phyloP scores from a whole-genome alignment of 2,888 invertebrate species.

The Gymnocheta viridis region DNA sequence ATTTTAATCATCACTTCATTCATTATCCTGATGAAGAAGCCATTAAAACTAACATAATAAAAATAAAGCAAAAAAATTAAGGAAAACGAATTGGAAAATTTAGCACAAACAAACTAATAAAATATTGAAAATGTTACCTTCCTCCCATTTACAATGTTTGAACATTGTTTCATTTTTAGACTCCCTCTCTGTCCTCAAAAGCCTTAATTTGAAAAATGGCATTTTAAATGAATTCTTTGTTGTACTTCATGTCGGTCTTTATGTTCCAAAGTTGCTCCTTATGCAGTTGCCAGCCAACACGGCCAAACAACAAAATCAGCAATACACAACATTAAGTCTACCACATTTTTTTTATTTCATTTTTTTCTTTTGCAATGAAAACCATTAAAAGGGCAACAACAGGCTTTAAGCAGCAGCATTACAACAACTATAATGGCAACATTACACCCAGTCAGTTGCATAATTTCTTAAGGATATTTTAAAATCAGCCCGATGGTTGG shows the following conservation, averaged over 20 bases:
- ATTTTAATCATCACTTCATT: no score
- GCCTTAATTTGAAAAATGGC: conserved; percentile 35
- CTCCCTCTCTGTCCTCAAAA: not conserved
- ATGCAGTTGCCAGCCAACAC: conserved; percentile 28
- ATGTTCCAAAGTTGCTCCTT: conserved; percentile 18
- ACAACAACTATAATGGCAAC: conserved; percentile 23
- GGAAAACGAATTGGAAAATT: no score
- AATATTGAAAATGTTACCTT: not conserved
- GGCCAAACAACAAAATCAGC: not conserved
- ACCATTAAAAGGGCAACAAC: not conserved
- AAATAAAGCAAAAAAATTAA: no score
- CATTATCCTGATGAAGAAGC: no score
- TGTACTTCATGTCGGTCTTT: conserved; percentile 37
- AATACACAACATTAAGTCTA: not conserved
- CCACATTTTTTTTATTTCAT: not conserved
- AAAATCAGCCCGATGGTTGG: not conserved
- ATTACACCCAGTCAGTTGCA: conserved; percentile 25
- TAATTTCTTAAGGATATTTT: conserved; percentile 5
- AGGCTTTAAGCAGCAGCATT: not conserved
- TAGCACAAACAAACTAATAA: no score
- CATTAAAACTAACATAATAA: no score
- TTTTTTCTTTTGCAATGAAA: not conserved
- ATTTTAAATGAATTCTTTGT: conserved; percentile 54
- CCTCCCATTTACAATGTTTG: not conserved
- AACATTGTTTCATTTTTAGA: not conserved